Conservation (phyloP, 1,140 invertebrate genomes). For the Lerema accius region DNA sequence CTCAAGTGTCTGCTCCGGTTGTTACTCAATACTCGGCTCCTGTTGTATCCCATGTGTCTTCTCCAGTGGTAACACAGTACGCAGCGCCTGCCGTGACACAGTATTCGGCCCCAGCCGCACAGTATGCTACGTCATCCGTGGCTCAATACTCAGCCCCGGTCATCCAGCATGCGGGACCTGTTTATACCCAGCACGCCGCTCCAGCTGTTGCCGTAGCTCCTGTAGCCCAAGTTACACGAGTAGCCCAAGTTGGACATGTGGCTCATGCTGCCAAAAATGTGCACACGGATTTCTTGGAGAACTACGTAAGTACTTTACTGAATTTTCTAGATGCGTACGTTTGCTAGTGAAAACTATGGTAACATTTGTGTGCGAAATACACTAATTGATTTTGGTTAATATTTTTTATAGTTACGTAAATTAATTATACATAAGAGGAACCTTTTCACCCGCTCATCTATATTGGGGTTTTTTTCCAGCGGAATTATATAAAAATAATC, state of each 20-base stretch:
- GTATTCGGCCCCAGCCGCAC: conserved; percentile 41
- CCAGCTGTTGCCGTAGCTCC: conserved; percentile 43
- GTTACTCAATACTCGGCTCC: conserved; percentile 44
- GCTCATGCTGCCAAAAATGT: conserved; percentile 77
- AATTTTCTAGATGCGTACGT: neutral
- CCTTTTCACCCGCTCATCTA: too few species aligned
- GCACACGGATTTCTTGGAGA: conserved; percentile 83
- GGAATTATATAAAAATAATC: too few species aligned
- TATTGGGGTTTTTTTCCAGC: too few species aligned
- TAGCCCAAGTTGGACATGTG: conserved; percentile 36
- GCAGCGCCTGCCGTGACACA: conserved; percentile 45
- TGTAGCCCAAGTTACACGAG: conserved; percentile 38
- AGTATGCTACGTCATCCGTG: conserved; percentile 36
- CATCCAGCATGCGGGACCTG: neutral
- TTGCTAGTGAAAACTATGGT: too few species aligned
- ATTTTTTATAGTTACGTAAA: too few species aligned
- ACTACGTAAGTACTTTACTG: conserved; percentile 80
- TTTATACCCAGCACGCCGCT: conserved; percentile 37
- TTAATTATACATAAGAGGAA: too few species aligned
- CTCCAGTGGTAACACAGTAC: conserved; percentile 47
- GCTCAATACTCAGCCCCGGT: conserved; percentile 41
- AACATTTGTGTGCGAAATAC: too few species aligned
- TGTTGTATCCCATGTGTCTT: conserved; percentile 19
- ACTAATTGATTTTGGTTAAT: too few species aligned
- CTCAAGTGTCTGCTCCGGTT: conserved; percentile 43